A percentile compares a stretch with the other conserved stretches of the same genome.
phyloP scores from a whole-genome alignment of 35 echinoderm and acorn worm genomes.

The Chiridota heheva region DNA sequence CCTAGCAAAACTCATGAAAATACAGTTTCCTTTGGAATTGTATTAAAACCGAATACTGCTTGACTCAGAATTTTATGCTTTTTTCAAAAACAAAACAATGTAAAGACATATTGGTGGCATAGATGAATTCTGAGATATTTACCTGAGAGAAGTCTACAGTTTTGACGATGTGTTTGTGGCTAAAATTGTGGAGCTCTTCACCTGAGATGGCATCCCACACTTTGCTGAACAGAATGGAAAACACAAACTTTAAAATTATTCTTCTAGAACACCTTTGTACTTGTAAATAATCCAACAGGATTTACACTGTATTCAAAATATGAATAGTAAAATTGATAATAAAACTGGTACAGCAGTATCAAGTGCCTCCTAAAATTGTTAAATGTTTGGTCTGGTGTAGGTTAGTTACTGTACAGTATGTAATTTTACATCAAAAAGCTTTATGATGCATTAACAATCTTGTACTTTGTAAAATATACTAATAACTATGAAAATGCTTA shows the following conservation, averaged over 20 bases:
- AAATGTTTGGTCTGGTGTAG: background rate
- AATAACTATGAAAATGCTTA: background rate
- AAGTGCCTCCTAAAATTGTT: background rate
- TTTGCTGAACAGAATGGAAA: conserved; percentile 60
- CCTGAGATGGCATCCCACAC: conserved; percentile 87
- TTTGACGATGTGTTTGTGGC: conserved; percentile 98
- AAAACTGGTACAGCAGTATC: background rate
- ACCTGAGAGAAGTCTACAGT: conserved; percentile 91
- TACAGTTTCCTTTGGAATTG: too few relatives aligned
- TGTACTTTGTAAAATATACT: background rate
- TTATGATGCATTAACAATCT: too few relatives aligned
- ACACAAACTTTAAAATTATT: background rate
- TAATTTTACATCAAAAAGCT: too few relatives aligned
- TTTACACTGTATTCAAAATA: background rate
- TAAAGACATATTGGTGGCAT: too few relatives aligned
- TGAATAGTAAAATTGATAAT: background rate
- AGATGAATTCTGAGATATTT: too few relatives aligned
- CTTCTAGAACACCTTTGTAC: too few relatives aligned
- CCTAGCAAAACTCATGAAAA: too few relatives aligned
- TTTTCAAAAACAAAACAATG: too few relatives aligned
- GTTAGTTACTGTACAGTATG: background rate
- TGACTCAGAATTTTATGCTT: too few relatives aligned
- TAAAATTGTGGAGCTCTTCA: conserved; percentile 67
- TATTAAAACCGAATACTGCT: too few relatives aligned
- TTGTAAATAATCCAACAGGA: background rate